These are phyloP conservation scores for Dichetophora obliterata DNA, from an alignment of 2,888 invertebrate species.

Conservation along the genomic window DNA sequence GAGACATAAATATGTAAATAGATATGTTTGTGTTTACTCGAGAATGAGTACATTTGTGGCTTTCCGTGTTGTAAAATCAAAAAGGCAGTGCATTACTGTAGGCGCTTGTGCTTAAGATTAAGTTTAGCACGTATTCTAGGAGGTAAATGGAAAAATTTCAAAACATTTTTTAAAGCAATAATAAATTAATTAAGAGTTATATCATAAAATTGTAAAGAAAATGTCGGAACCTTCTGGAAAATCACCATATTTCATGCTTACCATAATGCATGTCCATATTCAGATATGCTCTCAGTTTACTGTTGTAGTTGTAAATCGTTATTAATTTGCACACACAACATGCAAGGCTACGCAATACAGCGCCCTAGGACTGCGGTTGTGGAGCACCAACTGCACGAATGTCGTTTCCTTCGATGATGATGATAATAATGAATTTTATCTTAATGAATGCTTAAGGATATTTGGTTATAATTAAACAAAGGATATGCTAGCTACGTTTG, in stretches of 20 bases:
- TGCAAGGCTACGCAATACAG: neutral
- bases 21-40: neutral
- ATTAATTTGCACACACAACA: slow-evolving; percentile 5
- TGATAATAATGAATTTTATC: slow-evolving; percentile 30
- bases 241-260: neutral
- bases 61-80: neutral
- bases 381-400: neutral
- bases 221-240: too few species aligned
- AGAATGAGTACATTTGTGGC: neutral
- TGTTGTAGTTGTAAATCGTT: slow-evolving; percentile 10
- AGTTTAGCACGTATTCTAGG: too few species aligned
- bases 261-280: neutral
- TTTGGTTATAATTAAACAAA: slow-evolving; percentile 38
- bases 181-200: too few species aligned
- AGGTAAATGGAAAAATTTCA: too few species aligned
- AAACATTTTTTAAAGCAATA: too few species aligned
- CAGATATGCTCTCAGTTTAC: neutral
- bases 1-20: neutral
- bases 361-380: neutral
- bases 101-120: neutral
- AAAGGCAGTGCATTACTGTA: slow-evolving; percentile 9
- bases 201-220: too few species aligned
- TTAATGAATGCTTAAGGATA: slow-evolving; percentile 34
- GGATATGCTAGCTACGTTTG: slow-evolving; percentile 19
- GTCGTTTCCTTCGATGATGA: slow-evolving; percentile 17